Conservation (phyloP, 2,113 vertebrate species). For the Capreolus pygargus region DNA sequence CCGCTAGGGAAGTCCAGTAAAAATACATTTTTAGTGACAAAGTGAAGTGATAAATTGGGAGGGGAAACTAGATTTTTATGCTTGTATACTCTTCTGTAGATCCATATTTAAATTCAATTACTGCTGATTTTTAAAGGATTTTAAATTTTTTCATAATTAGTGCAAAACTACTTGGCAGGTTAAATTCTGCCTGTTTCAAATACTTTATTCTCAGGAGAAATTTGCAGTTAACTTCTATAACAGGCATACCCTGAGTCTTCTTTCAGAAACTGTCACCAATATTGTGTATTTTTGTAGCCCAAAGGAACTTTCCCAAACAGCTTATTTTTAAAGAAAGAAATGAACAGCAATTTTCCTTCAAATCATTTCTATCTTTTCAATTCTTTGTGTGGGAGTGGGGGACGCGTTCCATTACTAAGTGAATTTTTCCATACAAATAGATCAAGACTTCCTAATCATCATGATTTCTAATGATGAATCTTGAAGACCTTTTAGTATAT, state of each 20-base stretch:
- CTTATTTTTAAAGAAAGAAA: neutral
- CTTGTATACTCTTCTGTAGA: neutral
- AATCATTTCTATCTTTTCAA: neutral
- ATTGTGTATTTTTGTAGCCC: neutral
- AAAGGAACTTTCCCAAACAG: neutral
- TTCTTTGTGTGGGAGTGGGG: neutral
- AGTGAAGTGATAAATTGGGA: neutral
- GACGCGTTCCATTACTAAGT: neutral
- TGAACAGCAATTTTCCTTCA: neutral
- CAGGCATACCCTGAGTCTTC: neutral
- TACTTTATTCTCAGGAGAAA: neutral
- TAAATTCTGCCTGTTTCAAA: neutral
- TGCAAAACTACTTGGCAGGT: neutral
- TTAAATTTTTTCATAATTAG: neutral
- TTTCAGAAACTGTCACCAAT: neutral
- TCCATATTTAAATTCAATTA: neutral
- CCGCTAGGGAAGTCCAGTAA: neutral
- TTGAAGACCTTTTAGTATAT: neutral
- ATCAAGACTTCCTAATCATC: neutral
- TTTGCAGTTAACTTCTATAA: neutral
- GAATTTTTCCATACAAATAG: neutral
- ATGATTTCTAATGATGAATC: neutral
- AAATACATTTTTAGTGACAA: neutral
- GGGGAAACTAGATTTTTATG: neutral
- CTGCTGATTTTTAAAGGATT: neutral